phyloP scores from a whole-genome alignment of 2,888 invertebrate species.

The Scaeva pyrastri region DNA sequence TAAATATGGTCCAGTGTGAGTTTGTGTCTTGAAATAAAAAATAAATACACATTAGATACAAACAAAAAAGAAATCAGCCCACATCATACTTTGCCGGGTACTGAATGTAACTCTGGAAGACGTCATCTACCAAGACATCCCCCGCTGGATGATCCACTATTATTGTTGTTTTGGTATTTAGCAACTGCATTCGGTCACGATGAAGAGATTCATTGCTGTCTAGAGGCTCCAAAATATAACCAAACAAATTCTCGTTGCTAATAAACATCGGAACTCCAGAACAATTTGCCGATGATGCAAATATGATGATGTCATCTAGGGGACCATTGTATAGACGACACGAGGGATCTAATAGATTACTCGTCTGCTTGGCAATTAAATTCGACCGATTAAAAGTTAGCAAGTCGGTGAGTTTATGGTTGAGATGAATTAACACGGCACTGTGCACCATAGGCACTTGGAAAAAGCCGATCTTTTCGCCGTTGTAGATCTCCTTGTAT shows the following conservation, averaged over 20 bases:
- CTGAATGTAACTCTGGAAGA: slow-evolving; percentile 82
- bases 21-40: slow-evolving; percentile 85
- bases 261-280: slow-evolving; percentile 88
- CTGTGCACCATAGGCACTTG: slow-evolving; percentile 96
- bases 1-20: slow-evolving; percentile 92
- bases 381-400: slow-evolving; percentile 88
- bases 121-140: slow-evolving; percentile 83
- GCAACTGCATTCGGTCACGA: slow-evolving; percentile 89
- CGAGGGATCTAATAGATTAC: slow-evolving; percentile 62
- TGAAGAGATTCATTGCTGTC: slow-evolving; percentile 87
- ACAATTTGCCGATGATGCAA: slow-evolving; percentile 92
- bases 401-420: slow-evolving; percentile 85
- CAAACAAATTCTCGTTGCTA: slow-evolving; percentile 93
- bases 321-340: slow-evolving; percentile 89
- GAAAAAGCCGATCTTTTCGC: slow-evolving; percentile 90
- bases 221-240: slow-evolving; percentile 92
- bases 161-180: slow-evolving; percentile 90
- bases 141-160: slow-evolving; percentile 87
- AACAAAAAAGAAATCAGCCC: neutral
- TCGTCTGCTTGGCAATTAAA: slow-evolving; percentile 79
- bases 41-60: neutral
- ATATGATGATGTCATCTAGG: slow-evolving; percentile 95
- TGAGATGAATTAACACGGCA: slow-evolving; percentile 92
- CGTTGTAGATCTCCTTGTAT: slow-evolving; percentile 91
- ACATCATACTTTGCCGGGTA: slow-evolving; percentile 81